Conservation (phyloP, 2,113 vertebrate genomes). For the Aphyosemion australe region DNA sequence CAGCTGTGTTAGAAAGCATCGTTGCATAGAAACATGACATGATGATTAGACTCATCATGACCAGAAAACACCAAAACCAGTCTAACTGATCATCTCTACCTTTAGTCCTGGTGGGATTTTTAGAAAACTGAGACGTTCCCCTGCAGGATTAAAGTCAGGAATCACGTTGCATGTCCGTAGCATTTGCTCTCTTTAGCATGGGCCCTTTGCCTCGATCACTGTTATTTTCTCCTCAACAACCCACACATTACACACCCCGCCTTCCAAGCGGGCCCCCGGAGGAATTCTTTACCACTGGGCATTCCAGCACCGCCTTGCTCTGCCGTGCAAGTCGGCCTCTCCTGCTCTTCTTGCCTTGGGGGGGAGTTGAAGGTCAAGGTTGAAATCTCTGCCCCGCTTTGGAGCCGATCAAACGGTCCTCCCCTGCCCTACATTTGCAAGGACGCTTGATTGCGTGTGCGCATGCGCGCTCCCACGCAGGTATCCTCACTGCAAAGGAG, state of each 20-base stretch:
- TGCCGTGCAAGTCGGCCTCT: background rate
- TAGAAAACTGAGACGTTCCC: conserved; percentile 38
- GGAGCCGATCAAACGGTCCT: conserved; percentile 38
- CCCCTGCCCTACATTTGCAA: conserved; percentile 37
- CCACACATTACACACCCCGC: conserved; percentile 38
- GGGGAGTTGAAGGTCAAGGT: conserved; percentile 47
- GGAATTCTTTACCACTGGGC: background rate
- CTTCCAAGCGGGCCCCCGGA: conserved; percentile 4
- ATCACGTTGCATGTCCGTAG: conserved; percentile 24
- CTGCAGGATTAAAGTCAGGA: conserved; percentile 51
- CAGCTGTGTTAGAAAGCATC: no score
- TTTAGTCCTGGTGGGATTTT: conserved; percentile 12
- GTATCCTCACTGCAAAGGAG: background rate
- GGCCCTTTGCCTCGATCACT: conserved; percentile 14
- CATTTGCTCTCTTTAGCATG: conserved; percentile 25
- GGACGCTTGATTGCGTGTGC: conserved; percentile 18
- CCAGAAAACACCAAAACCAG: background rate
- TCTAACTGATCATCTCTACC: background rate
- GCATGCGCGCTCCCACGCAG: conserved; percentile 36
- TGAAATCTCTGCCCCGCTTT: conserved; percentile 41
- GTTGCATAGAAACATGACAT: no score
- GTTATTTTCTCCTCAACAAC: conserved; percentile 32
- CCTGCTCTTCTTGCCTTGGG: conserved; percentile 20
- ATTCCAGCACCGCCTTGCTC: background rate
- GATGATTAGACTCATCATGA: no score